Conservation (phyloP, 1,140 invertebrate species). For the Solenopsis fugax region DNA sequence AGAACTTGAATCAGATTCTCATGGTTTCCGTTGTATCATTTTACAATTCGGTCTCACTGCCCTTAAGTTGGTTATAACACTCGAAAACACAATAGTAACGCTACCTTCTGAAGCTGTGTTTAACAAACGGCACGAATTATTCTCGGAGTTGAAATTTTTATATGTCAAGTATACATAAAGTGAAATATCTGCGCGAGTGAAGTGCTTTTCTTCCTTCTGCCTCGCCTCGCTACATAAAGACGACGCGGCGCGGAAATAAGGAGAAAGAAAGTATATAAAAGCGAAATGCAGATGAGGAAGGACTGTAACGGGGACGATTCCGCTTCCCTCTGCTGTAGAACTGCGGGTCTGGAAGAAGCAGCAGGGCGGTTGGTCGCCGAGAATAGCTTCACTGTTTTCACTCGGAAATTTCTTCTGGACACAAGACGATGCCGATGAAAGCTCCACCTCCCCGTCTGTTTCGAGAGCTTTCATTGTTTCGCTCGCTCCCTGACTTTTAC, state of each 20-base stretch:
- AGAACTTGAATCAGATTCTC: not conserved
- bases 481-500: not conserved
- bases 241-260: slow-evolving; percentile 32
- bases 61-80: slow-evolving; percentile 18
- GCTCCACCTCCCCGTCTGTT: slow-evolving; percentile 9
- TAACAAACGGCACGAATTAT: slow-evolving; percentile 59
- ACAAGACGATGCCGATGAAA: slow-evolving; percentile 55
- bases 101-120: slow-evolving; percentile 30
- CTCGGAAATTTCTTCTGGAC: slow-evolving; percentile 73
- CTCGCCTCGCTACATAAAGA: slow-evolving; percentile 43
- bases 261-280: slow-evolving; percentile 43
- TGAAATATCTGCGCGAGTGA: slow-evolving; percentile 48
- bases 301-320: slow-evolving; percentile 28
- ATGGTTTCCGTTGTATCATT: slow-evolving; percentile 9
- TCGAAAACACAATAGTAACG: slow-evolving; percentile 18
- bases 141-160: slow-evolving; percentile 56
- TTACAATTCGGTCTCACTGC: slow-evolving; percentile 23
- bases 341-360: slow-evolving; percentile 34
- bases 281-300: slow-evolving; percentile 67
- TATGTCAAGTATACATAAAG: slow-evolving; percentile 58
- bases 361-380: slow-evolving; percentile 40
- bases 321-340: not conserved
- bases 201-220: slow-evolving; percentile 68
- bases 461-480: slow-evolving; percentile 67
- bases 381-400: slow-evolving; percentile 65